Percentiles rank a stretch among this genome's conserved stretches.
Evolutionary conservation across 1,140 invertebrate genomes (phyloP).

Genomic region (Delia radicum): DNA sequence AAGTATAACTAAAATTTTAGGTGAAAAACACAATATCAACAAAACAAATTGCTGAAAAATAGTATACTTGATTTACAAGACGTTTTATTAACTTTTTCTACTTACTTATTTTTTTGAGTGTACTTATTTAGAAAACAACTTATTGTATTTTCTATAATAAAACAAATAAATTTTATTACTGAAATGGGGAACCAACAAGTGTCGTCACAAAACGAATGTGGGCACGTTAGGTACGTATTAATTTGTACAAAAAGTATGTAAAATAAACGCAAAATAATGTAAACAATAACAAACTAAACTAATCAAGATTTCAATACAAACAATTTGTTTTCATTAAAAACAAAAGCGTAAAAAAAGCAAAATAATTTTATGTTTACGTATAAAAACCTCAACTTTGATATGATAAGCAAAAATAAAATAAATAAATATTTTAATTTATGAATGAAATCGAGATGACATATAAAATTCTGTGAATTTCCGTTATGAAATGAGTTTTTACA

Average conservation of each 20-base stretch:
- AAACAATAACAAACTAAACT: background rate
- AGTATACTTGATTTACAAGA: no score
- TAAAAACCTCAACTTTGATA: background rate
- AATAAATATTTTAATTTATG: background rate
- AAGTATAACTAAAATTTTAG: no score
- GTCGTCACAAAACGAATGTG: conserved; percentile 3
- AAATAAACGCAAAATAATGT: background rate
- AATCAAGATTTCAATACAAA: background rate
- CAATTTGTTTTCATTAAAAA: background rate
- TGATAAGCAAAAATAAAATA: background rate
- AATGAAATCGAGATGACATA: background rate
- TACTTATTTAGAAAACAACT: no score
- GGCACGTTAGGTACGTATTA: background rate
- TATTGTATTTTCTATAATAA: no score
- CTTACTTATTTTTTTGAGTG: no score
- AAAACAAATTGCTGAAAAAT: no score
- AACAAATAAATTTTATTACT: no score
- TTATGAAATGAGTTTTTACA: no score
- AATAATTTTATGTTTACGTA: background rate
- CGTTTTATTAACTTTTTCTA: no score
- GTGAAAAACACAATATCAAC: no score
- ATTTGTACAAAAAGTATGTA: background rate
- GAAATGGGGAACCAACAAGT: conserved; percentile 9
- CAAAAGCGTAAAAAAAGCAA: background rate
- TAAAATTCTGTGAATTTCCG: background rate